phyloP scores from a whole-genome alignment of 2,888 invertebrate species.

The Tenthredo distinguenda region DNA sequence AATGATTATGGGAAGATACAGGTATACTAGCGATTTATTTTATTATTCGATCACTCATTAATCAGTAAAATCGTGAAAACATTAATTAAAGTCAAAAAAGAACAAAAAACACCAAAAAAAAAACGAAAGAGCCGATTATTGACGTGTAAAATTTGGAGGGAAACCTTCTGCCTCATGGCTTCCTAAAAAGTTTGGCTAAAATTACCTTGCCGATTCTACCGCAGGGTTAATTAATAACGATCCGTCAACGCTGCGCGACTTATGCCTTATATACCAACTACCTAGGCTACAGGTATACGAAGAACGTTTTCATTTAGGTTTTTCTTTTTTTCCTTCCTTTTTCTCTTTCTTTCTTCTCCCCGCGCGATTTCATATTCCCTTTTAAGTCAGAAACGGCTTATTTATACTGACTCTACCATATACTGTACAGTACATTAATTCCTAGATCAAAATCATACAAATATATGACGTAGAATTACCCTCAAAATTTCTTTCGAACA shows the following conservation, averaged over 20 bases:
- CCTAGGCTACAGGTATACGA: not conserved
- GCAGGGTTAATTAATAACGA: conserved; percentile 36
- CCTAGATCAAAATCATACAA: too few species aligned
- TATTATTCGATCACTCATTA: not conserved
- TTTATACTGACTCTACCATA: not conserved
- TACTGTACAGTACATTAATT: too few species aligned
- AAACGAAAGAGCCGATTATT: conserved; percentile 1
- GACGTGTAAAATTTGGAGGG: not conserved
- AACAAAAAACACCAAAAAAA: not conserved
- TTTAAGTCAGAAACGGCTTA: not conserved
- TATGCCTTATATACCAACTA: not conserved
- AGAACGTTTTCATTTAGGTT: conserved; percentile 18
- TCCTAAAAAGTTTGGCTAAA: not conserved
- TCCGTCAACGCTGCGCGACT: conserved; percentile 6
- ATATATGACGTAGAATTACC: too few species aligned
- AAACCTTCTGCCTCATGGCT: not conserved
- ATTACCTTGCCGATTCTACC: conserved; percentile 8
- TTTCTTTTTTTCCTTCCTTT: conserved; percentile 47
- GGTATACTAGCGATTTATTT: not conserved
- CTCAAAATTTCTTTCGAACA: too few species aligned
- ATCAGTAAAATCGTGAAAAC: not conserved
- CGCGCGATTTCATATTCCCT: not conserved
- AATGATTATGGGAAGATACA: not conserved
- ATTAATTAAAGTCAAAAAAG: not conserved
- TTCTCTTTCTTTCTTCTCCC: not conserved